Evolutionary conservation across 2,888 invertebrate species (phyloP).

Genomic region (Mystacides longicornis): DNA sequence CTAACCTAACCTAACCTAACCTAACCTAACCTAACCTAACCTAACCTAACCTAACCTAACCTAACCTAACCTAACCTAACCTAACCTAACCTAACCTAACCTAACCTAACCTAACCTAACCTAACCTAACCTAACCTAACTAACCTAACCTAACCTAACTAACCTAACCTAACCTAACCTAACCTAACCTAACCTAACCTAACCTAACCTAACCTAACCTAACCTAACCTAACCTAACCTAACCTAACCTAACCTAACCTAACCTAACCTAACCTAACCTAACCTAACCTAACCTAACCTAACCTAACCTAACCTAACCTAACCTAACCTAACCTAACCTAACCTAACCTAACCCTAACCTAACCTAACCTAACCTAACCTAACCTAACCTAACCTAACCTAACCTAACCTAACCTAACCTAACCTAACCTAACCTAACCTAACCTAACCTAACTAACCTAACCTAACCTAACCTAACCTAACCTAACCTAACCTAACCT

Average conservation of each 20-base stretch:
- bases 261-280: background rate
- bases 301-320: background rate
- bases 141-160: background rate
- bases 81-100: background rate
- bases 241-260: background rate
- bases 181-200: background rate
- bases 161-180: background rate
- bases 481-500: background rate
- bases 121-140: background rate
- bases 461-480: background rate
- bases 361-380: background rate
- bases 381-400: background rate
- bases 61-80: background rate
- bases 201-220: background rate
- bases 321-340: background rate
- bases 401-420: background rate
- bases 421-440: background rate
- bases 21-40: background rate
- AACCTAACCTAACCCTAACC: background rate
- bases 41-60: background rate
- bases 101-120: background rate
- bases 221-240: background rate
- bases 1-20: conserved; percentile 1
- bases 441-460: background rate
- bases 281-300: background rate